Evolutionary conservation across 2,797 vertebrate genomes (phyloP).

Genomic region (Xenopus petersii): DNA sequence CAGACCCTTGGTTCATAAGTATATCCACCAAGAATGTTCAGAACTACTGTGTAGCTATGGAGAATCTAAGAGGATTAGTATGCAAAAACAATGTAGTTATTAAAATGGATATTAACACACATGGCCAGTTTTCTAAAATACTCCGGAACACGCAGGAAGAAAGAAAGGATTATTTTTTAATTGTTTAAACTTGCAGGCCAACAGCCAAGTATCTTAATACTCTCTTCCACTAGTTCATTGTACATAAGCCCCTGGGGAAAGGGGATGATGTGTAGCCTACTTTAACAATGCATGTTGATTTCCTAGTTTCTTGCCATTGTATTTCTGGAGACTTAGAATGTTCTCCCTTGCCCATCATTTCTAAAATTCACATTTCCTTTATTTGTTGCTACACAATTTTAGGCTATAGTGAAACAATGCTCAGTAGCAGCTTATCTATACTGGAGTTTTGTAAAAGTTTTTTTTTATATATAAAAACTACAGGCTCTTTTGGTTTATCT

Average conservation of each 20-base stretch:
- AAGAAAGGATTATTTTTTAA: conserved; percentile 33
- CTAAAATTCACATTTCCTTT: conserved; percentile 14
- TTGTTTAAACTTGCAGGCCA: conserved; percentile 9
- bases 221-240: not conserved
- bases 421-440: not conserved
- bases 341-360: conserved; percentile 34
- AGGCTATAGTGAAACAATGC: conserved; percentile 21
- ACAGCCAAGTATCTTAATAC: conserved; percentile 17
- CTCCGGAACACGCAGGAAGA: conserved; percentile 9
- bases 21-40: conserved; percentile 1
- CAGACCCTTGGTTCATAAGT: no score
- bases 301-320: conserved; percentile 43
- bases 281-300: conserved; percentile 42
- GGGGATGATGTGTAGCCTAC: conserved; percentile 8
- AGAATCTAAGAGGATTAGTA: conserved; percentile 33
- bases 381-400: conserved; percentile 5
- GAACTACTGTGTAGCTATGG: conserved; percentile 16
- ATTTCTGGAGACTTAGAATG: conserved; percentile 36
- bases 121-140: not conserved
- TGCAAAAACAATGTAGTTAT: conserved; percentile 17
- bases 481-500: no score
- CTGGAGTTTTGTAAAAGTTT: no score
- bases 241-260: conserved; percentile 2
- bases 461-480: no score
- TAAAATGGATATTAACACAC: conserved; percentile 19